Evolutionary conservation across 2,113 vertebrate species (phyloP).

Genomic region (Tauraco erythrolophus): DNA sequence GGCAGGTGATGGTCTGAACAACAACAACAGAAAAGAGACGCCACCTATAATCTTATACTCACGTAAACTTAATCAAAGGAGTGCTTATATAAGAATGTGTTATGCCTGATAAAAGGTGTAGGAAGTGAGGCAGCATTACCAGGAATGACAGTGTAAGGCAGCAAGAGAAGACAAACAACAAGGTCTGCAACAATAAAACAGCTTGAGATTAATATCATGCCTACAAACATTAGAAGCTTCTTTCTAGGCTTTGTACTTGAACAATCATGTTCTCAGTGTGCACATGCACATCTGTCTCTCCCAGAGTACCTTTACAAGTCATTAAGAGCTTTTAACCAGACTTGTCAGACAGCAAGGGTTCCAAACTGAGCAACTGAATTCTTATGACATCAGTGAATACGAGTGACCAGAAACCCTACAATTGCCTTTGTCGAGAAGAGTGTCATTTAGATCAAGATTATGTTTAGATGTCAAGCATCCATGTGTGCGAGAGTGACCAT

Average conservation of each 20-base stretch:
- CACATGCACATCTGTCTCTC: not conserved
- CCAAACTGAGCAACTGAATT: not conserved
- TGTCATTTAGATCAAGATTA: not conserved
- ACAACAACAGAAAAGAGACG: not conserved
- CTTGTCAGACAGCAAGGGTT: not conserved
- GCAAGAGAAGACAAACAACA: not conserved
- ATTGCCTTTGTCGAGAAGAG: not conserved
- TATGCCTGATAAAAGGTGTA: not conserved
- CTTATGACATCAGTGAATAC: not conserved
- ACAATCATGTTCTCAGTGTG: not conserved
- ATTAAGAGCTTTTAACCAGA: not conserved
- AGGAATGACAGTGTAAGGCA: not conserved
- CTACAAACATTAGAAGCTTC: not conserved
- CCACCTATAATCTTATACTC: not conserved
- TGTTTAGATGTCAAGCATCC: not conserved
- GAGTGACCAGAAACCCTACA: not conserved
- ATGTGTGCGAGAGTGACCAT: accelerated
- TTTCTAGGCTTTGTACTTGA: not conserved
- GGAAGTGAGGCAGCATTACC: not conserved
- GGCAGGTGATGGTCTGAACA: not conserved
- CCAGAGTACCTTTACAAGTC: not conserved
- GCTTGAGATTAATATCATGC: not conserved
- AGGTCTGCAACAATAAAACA: not conserved
- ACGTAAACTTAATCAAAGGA: not conserved
- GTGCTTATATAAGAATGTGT: not conserved